phyloP scores from a whole-genome alignment of 2,113 vertebrate species.

The Vidua macroura region DNA sequence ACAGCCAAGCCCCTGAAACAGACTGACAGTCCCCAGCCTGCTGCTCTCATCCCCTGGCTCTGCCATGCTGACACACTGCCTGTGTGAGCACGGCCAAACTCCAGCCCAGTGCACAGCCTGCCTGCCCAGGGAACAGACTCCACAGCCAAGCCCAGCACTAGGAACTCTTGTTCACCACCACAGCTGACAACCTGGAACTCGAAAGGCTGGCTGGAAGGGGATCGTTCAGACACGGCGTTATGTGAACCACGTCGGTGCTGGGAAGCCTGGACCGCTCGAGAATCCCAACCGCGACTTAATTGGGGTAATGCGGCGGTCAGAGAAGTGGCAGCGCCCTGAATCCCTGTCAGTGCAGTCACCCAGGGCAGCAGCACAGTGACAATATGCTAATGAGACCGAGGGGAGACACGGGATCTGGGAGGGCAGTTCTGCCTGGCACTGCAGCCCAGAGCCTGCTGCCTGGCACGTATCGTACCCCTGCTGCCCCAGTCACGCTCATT shows the following conservation, averaged over 20 bases:
- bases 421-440: neutral
- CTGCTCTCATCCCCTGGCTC: neutral
- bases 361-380: neutral
- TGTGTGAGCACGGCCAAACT: neutral
- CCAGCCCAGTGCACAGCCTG: fast-evolving
- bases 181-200: neutral
- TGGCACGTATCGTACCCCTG: neutral
- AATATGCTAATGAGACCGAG: slow-evolving; percentile 18
- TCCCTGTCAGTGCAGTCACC: slow-evolving; percentile 18
- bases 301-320: slow-evolving; percentile 59
- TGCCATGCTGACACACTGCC: fast-evolving
- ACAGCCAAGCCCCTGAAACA: neutral
- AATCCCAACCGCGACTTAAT: slow-evolving; percentile 36
- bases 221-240: neutral
- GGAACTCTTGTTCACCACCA: neutral
- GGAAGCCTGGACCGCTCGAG: neutral
- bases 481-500: neutral
- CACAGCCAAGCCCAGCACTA: neutral
- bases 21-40: neutral
- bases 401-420: neutral
- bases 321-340: neutral
- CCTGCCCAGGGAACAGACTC: neutral
- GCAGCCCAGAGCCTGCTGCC: slow-evolving; percentile 5
- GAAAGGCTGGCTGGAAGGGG: neutral
- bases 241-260: neutral